These are phyloP conservation scores for Pseudochaenichthys georgianus DNA, from an alignment of 2,797 vertebrate species.

Conservation along the genomic window DNA sequence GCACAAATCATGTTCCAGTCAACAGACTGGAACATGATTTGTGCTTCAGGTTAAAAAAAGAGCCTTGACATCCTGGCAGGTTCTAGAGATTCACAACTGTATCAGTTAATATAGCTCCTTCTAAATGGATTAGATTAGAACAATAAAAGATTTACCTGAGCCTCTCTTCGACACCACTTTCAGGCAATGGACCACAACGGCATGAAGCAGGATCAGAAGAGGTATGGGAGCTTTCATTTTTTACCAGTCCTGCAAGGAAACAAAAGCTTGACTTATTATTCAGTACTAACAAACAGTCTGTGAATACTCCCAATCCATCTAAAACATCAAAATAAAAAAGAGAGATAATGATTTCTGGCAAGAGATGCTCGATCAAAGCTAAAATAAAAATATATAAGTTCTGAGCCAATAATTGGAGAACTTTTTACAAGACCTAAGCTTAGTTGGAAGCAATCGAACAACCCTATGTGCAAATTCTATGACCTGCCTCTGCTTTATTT, in stretches of 20 bases:
- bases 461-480: slow-evolving; percentile 13
- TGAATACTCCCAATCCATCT: not conserved
- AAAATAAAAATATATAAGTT: slow-evolving; percentile 10
- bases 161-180: slow-evolving; percentile 98
- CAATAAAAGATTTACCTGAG: slow-evolving; percentile 89
- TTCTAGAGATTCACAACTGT: slow-evolving; percentile 25
- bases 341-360: slow-evolving; percentile 26
- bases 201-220: slow-evolving; percentile 94
- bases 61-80: slow-evolving; percentile 21
- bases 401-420: slow-evolving; percentile 37
- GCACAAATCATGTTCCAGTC: too few relatives aligned
- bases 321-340: slow-evolving; percentile 26
- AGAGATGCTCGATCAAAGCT: slow-evolving; percentile 22
- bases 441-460: slow-evolving; percentile 20
- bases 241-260: slow-evolving; percentile 79
- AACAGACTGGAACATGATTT: slow-evolving; percentile 15
- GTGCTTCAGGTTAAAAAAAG: slow-evolving; percentile 14
- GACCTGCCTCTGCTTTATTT: slow-evolving; percentile 47
- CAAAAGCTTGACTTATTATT: slow-evolving; percentile 50
- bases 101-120: slow-evolving; percentile 9
- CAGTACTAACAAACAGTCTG: slow-evolving; percentile 6
- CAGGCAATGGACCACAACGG: slow-evolving; percentile 91
- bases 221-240: slow-evolving; percentile 96
- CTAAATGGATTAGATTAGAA: not conserved
- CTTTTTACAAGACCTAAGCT: slow-evolving; percentile 36